Conservation (phyloP, 53 echinoderm and acorn worm species). For the Zoroaster sp. region DNA sequence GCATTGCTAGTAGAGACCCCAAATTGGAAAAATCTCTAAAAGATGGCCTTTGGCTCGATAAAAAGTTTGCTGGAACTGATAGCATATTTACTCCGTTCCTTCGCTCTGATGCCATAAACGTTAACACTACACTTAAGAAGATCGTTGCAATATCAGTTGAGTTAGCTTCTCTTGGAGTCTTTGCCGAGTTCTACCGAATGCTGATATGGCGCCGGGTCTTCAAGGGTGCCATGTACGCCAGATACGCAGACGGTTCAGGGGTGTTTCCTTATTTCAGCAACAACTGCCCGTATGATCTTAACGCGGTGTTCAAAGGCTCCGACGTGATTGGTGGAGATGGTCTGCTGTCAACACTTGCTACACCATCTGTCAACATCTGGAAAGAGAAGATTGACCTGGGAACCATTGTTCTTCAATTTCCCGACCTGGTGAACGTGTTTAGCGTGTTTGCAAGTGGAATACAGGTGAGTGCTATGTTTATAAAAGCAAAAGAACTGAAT, state of each 20-base stretch:
- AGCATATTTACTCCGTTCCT: constrained; percentile 36
- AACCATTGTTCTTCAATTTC: background rate
- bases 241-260: background rate
- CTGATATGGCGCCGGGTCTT: constrained; percentile 29
- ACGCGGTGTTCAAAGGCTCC: constrained; percentile 4
- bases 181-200: constrained; percentile 26
- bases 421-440: constrained; percentile 4
- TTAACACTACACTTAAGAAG: constrained; percentile 3
- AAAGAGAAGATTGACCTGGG: background rate
- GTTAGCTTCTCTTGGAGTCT: background rate
- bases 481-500: no score
- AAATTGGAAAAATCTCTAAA: background rate
- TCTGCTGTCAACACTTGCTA: constrained; percentile 32
- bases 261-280: constrained; percentile 41
- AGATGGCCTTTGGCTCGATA: background rate
- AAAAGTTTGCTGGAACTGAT: constrained; percentile 5
- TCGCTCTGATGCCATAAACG: constrained; percentile 19
- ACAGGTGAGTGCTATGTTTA: constrained; percentile 40
- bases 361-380: constrained; percentile 30
- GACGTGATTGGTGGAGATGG: constrained; percentile 23
- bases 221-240: constrained; percentile 41
- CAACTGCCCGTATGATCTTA: constrained; percentile 40
- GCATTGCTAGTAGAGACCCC: constrained; percentile 13
- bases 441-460: constrained; percentile 40
- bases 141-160: constrained; percentile 3